Evolutionary conservation across 1,140 invertebrate species (phyloP), one percentile per base, ranked within the genome.

Genomic region (Watersipora subatra): DNA sequence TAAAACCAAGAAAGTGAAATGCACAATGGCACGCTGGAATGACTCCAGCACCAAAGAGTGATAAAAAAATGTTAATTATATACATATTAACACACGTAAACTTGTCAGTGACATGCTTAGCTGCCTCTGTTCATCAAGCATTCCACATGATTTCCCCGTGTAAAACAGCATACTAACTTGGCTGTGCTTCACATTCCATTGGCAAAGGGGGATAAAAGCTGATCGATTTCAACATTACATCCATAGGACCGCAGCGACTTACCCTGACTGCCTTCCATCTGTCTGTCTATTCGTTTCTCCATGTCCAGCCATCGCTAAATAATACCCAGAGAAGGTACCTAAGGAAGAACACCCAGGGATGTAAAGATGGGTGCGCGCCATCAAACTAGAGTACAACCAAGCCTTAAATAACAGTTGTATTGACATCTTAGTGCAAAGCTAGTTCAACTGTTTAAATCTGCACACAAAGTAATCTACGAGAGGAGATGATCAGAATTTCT

Each of bases 201-300:
- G n/a, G n/a, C n/a, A n/a, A n/a, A n/a, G n/a, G n/a, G n/a, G n/a
- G n/a, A n/a, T n/a, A n/a, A n/a, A n/a, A n/a, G n/a, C n/a, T n/a
- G n/a, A n/a, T n/a, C n/a, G n/a, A n/a, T n/a, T n/a, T n/a, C n/a
- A n/a, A n/a, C n/a, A n/a, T n/a, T n/a, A n/a, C n/a, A n/a, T n/a
- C n/a, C n/a, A n/a, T n/a, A n/a, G n/a, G n/a, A n/a, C n/a, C n/a
- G n/a, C n/a, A n/a, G n/a, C n/a, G n/a, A n/a, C n/a, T n/a, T n/a
- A n/a, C n/a, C n/a, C n/a, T n/a, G 34, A 46, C 22, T 7, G 7
- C 58, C 27, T 59, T 59, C 58, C 22, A 59, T 59, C 58, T 59
- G 58, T 28, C 22, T 59, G 58, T 59, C 58, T 24, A 59, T 59
- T 22, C 58, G 7, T 22, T 59, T 59, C 22, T 59, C 58, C 58